Conservation (phyloP, 2,113 vertebrate species). For the Caloenas nicobarica region DNA sequence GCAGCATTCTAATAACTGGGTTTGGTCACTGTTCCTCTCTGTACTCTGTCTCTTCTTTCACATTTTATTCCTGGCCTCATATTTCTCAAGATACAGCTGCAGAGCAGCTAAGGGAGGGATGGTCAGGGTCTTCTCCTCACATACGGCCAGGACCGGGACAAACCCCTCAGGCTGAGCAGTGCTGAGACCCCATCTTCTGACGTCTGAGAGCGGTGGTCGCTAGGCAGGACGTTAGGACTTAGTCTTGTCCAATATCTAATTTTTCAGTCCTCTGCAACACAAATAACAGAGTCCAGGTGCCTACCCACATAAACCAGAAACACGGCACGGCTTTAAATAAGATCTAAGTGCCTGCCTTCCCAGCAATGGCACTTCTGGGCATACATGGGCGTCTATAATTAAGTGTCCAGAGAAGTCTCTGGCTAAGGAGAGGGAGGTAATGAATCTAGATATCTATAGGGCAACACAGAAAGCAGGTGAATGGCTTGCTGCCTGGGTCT, state of each 20-base stretch:
- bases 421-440: background rate
- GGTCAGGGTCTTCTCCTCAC: background rate
- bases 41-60: background rate
- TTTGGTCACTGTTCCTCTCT: background rate
- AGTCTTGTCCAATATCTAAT: background rate
- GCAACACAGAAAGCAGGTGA: constrained; percentile 1
- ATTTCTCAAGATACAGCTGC: background rate
- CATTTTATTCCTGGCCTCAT: background rate
- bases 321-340: constrained; percentile 1
- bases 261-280: background rate
- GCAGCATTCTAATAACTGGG: background rate
- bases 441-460: background rate
- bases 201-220: rapidly evolving
- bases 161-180: background rate
- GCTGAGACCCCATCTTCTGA: background rate
- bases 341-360: background rate
- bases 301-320: background rate
- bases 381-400: background rate
- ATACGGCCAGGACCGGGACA: background rate
- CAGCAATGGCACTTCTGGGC: constrained; percentile 22
- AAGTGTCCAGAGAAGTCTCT: background rate
- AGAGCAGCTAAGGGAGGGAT: background rate
- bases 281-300: constrained; percentile 4
- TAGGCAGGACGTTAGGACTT: background rate
- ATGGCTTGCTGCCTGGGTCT: background rate